phyloP scores from a whole-genome alignment of 2,888 invertebrate genomes.

The Amblyteles armatorius region DNA sequence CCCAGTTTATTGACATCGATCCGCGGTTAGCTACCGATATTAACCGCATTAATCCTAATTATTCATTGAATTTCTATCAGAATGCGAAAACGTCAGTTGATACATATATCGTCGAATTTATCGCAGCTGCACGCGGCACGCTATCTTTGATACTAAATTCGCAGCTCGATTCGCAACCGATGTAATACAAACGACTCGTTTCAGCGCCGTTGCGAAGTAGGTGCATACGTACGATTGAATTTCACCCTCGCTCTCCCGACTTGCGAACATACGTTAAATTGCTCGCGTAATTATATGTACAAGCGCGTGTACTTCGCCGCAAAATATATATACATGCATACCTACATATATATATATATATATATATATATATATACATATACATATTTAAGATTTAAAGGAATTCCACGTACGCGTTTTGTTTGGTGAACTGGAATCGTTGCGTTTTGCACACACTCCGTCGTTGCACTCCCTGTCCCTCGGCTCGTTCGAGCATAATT shows the following conservation, averaged over 20 bases:
- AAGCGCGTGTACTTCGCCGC: constrained; percentile 44
- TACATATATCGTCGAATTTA: background rate
- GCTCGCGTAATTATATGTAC: constrained; percentile 76
- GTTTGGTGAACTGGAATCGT: constrained; percentile 18
- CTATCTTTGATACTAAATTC: constrained; percentile 39
- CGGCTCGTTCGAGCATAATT: constrained; percentile 71
- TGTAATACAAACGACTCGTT: constrained; percentile 15
- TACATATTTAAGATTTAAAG: constrained; percentile 76
- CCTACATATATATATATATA: background rate
- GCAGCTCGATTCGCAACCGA: constrained; percentile 10
- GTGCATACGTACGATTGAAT: constrained; percentile 25
- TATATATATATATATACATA: background rate
- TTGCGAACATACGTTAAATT: constrained; percentile 78
- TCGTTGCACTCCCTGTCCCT: constrained; percentile 7
- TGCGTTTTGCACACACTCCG: constrained; percentile 13
- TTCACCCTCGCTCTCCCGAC: constrained; percentile 68
- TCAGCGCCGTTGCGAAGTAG: background rate
- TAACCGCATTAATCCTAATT: background rate
- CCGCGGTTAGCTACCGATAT: background rate
- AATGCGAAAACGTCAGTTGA: background rate
- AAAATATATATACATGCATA: background rate
- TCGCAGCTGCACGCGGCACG: constrained; percentile 26
- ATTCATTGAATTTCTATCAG: constrained; percentile 1
- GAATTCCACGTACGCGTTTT: constrained; percentile 71
- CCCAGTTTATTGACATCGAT: background rate